Evolutionary conservation across 2,888 invertebrate genomes (phyloP).

Genomic region (Oxytorus armatus): DNA sequence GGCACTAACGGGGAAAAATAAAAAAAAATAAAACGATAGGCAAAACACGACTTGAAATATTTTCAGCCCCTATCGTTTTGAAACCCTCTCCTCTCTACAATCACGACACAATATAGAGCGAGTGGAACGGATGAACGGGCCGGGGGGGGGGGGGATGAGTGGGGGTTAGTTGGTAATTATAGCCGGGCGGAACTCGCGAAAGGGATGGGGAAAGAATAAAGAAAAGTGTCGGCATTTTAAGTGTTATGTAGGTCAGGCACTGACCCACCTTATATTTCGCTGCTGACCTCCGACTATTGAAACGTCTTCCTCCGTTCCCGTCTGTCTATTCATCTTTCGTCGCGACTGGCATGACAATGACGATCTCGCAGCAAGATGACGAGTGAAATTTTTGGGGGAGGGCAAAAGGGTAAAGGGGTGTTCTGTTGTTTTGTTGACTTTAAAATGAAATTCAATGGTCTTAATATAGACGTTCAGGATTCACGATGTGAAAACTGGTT

Average conservation of each 20-base stretch:
- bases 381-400: too few species aligned
- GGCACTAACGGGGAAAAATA: neutral
- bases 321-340: too few species aligned
- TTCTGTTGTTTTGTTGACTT: too few species aligned
- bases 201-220: slow-evolving; percentile 15
- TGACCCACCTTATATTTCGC: slow-evolving; percentile 72
- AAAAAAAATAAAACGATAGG: neutral
- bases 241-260: slow-evolving; percentile 75
- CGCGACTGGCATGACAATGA: neutral
- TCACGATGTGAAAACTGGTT: too few species aligned
- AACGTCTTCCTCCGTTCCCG: slow-evolving; percentile 48
- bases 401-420: too few species aligned
- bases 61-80: neutral
- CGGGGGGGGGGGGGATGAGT: slow-evolving; percentile 10
- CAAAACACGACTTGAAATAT: slow-evolving; percentile 14
- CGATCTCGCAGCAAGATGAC: neutral
- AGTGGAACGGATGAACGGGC: slow-evolving; percentile 9
- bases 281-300: slow-evolving; percentile 67
- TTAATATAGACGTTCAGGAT: too few species aligned
- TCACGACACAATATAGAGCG: slow-evolving; percentile 13
- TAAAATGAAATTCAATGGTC: too few species aligned
- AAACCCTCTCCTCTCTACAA: too few species aligned
- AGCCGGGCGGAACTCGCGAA: slow-evolving; percentile 28
- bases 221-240: slow-evolving; percentile 63
- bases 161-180: slow-evolving; percentile 60